Evolutionary conservation across 2,113 vertebrate species (phyloP).

Genomic region (Mesocricetus auratus): DNA sequence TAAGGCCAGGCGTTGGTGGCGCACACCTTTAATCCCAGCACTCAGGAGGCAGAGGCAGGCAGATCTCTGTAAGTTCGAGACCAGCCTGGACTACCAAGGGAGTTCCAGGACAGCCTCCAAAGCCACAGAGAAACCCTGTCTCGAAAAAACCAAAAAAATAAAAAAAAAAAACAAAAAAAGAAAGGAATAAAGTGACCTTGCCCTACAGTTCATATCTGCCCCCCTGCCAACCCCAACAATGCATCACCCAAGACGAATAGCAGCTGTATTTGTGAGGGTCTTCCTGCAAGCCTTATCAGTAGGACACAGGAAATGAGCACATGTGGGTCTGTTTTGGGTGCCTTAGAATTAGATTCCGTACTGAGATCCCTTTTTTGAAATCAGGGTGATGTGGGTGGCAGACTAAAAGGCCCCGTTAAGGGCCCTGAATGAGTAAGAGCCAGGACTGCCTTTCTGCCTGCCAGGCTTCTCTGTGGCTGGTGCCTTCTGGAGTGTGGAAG

Average conservation of each 20-base stretch:
- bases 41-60: too few relatives aligned
- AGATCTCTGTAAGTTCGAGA: too few relatives aligned
- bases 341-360: not conserved
- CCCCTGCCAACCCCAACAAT: not conserved
- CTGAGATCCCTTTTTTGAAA: conserved; percentile 44
- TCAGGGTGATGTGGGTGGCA: not conserved
- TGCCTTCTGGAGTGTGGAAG: not conserved
- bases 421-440: not conserved
- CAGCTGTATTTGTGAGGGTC: not conserved
- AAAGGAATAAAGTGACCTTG: not conserved
- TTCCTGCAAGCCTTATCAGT: not conserved
- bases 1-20: too few relatives aligned
- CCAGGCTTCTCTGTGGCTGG: not conserved
- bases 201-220: not conserved
- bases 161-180: too few relatives aligned
- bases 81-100: too few relatives aligned
- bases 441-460: not conserved
- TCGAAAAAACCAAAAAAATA: too few relatives aligned
- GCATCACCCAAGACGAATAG: not conserved
- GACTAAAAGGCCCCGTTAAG: not conserved
- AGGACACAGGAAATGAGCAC: not conserved
- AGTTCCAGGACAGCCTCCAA: too few relatives aligned
- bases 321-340: not conserved
- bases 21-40: too few relatives aligned
- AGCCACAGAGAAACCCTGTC: too few relatives aligned